Base-by-base conservation (phyloP, 2,113 vertebrate species). In the Geococcyx californianus region DNA sequence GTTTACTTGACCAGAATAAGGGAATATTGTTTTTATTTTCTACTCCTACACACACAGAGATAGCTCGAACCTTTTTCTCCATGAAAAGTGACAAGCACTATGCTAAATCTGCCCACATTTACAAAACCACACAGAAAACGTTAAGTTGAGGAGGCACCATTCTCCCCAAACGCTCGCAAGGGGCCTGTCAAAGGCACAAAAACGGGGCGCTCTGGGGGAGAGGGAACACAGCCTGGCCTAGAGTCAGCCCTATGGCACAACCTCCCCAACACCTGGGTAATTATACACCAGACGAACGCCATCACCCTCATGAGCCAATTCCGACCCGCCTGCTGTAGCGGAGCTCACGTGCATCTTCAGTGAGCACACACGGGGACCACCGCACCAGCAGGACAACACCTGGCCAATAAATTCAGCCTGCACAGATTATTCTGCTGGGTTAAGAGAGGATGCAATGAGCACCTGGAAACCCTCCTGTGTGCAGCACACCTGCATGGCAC, bases 291-390 rank as follows among this genome's bases (percentile, higher is more conserved):
- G 63, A 38, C 64, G 58, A 89, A 68, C 72, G 80, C 0, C 0
- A 18, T 24, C 63, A 16, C 36, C 54, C 10, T 29, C 56, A 45
- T 8, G 10, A 55, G 79, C 21, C 59, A 25, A 6, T 63, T 77
- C 85, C 2, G 1, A 82, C 29, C 54, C 62, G 36, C 60, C 38
- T 81, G 34, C 67, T n/a, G 20, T 6, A 77, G 45, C 7, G 1
- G 47, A 56, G 55, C 40, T 68, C 75, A 31, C 16, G 24, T 8
- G 4, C 59, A 68, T 18, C 45, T 60, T 45, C 0, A 0, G 40
- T 2, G 9, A 79, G 66, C 38, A 11, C 2, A 3, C 9, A 23
- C 2, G 12, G 51, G 10, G 72, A 34, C 14, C 1, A 1, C 60
- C 34, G 38, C 40, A 38, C 52, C n/a, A 47, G 55, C 20, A 36